Conservation (phyloP, 2,888 invertebrate species). For the Nowickia ferox region DNA sequence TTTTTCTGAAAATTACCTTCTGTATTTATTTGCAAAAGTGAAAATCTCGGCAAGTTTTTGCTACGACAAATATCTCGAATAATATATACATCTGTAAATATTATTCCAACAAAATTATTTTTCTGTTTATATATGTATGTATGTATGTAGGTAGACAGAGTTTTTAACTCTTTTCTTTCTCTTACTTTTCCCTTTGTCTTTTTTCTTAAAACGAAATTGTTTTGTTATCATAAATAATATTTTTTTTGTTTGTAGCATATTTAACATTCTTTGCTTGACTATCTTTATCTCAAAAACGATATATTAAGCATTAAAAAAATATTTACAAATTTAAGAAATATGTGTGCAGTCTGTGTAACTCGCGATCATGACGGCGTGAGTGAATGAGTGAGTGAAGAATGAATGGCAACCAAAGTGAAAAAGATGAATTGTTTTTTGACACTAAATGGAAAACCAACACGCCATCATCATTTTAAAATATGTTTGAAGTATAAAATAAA, state of each 20-base stretch:
- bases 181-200: not conserved
- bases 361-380: slow-evolving; percentile 53
- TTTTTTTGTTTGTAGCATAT: not conserved
- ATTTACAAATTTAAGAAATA: slow-evolving; percentile 23
- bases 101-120: not conserved
- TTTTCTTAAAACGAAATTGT: not conserved
- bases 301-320: not conserved
- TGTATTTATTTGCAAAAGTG: too few species aligned
- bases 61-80: not conserved
- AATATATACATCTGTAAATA: not conserved
- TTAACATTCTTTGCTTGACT: not conserved
- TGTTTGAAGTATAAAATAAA: not conserved
- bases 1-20: too few species aligned
- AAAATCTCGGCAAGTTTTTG: not conserved
- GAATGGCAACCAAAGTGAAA: slow-evolving; percentile 69
- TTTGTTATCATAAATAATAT: not conserved
- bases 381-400: slow-evolving; percentile 39
- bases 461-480: slow-evolving; percentile 72
- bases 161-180: too few species aligned
- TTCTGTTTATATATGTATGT: not conserved
- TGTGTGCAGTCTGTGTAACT: slow-evolving; percentile 60
- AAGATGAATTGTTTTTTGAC: slow-evolving; percentile 80
- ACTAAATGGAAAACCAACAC: slow-evolving; percentile 80
- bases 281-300: not conserved
- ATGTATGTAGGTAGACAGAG: not conserved